Percentiles rank a stretch among this genome's conserved stretches.
Evolutionary conservation across 2,888 invertebrate genomes (phyloP).

Genomic region (Celastrina argiolus): DNA sequence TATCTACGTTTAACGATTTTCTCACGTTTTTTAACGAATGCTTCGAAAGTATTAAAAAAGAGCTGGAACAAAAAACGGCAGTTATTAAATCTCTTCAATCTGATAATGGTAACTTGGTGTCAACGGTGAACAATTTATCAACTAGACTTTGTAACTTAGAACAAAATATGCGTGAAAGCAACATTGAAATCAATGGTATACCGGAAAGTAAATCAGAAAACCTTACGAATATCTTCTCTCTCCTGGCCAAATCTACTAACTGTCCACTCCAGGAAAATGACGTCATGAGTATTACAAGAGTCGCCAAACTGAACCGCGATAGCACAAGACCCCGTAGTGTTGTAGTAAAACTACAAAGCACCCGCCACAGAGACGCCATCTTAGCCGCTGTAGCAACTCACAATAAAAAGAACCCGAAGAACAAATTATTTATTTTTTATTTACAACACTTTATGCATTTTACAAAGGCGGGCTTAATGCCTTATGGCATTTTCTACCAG

Average conservation of each 20-base stretch:
- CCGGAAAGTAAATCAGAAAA: constrained; percentile 26
- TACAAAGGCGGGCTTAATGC: too few species aligned
- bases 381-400: too few species aligned
- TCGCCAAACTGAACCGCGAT: too few species aligned
- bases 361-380: too few species aligned
- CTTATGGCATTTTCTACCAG: too few species aligned
- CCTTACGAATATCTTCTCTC: neutral
- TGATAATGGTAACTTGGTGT: neutral
- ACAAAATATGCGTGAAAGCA: constrained; percentile 26
- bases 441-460: too few species aligned
- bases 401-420: too few species aligned
- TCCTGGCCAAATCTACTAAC: neutral
- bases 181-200: constrained; percentile 27
- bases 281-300: too few species aligned
- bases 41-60: constrained; percentile 7
- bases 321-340: too few species aligned
- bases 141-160: neutral
- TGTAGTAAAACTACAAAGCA: too few species aligned
- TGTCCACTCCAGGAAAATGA: too few species aligned
- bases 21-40: neutral
- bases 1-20: constrained; percentile 1
- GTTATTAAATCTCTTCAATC: neutral
- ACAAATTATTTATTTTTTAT: too few species aligned
- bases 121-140: neutral
- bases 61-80: neutral